Percentiles rank a stretch among this genome's conserved stretches.
phyloP scores from a whole-genome alignment of 2,888 invertebrate species.

The Smittia sp. region DNA sequence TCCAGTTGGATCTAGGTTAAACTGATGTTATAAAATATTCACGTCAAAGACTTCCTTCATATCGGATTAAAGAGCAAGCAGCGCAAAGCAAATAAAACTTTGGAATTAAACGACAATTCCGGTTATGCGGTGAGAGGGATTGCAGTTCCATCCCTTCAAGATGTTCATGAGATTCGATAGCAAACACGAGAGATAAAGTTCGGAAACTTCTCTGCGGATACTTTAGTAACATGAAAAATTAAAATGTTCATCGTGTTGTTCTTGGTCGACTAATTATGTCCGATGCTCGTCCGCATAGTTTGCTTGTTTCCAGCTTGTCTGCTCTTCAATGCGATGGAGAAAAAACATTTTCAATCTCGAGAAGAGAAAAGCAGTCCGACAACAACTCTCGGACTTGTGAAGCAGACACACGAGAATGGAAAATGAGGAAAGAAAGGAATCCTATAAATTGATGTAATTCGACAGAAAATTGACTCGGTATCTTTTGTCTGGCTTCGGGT shows the following conservation, averaged over 20 bases:
- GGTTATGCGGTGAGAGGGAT: not conserved
- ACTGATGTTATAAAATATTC: slow-evolving; percentile 18
- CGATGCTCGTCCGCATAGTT: not conserved
- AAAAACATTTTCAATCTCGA: slow-evolving; percentile 27
- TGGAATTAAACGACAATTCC: slow-evolving; percentile 10
- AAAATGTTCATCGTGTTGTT: not conserved
- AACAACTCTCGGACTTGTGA: not conserved
- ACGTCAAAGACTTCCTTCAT: not conserved
- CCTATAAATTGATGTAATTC: slow-evolving; percentile 29
- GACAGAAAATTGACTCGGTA: slow-evolving; percentile 29
- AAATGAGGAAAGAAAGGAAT: not conserved
- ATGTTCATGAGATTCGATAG: not conserved
- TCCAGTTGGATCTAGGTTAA: slow-evolving; percentile 4
- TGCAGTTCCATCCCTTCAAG: not conserved
- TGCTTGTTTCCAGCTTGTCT: not conserved
- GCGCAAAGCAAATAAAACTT: not conserved
- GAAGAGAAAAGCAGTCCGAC: not conserved
- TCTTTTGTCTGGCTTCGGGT: slow-evolving; percentile 2
- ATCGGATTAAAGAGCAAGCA: not conserved
- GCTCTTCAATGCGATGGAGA: not conserved
- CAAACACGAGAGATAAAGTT: not conserved
- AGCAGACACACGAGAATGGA: slow-evolving; percentile 13
- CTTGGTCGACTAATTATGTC: slow-evolving; percentile 13
- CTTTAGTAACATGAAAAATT: slow-evolving; percentile 24
- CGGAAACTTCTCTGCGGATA: no score